Base-by-base conservation (phyloP, 2,888 invertebrate species). In the Zelleria hepariella region DNA sequence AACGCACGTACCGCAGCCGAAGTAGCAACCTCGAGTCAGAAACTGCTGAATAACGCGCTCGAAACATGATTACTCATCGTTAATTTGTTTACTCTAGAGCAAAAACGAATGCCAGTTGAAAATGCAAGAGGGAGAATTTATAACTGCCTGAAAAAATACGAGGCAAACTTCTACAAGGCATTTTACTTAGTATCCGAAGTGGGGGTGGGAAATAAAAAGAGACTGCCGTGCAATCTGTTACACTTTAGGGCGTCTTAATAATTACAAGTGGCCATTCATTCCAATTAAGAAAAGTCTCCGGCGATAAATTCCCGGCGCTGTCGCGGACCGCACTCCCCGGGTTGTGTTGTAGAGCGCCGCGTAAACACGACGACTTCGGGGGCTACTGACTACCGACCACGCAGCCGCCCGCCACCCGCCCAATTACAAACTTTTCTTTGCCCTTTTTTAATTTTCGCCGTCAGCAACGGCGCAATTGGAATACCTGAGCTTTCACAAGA, bases 231-330 rank as follows among this genome's bases (percentile, higher is more conserved):
- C 86, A 87, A 88, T 88, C 87, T 86, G 87, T 87, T 87, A 86
- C 87, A 86, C 86, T 87, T 87, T 85, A 84, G 83, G 82, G 82
- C 82, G 86, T 83, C 86, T 86, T 87, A 86, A 86, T 87, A 87
- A 88, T 87, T 87, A 86, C 86, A 87, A 87, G 87, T 88, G 86
- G 86, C 87, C 86, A 86, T 88, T 87, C 83, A 84, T 87, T 87
- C 86, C 86, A 87, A 88, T 88, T 88, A 88, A 86, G 86, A 86
- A 84, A 85, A 86, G 84, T 86, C 86, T 82, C 79, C 73, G 75
- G 82, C 85, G 79, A 86, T 88, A 88, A 88, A 88, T 86, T 83
- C 83, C 73, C 78, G 83, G 86, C 82, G 86, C 76, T 82, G 86
- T 81, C 83, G 80, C 78, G 73, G 71, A n/a, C 70, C 63, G 70